Evolutionary conservation across 2,113 vertebrate genomes (phyloP), one percentile per base, ranked within the genome.

Genomic region (Solea solea): DNA sequence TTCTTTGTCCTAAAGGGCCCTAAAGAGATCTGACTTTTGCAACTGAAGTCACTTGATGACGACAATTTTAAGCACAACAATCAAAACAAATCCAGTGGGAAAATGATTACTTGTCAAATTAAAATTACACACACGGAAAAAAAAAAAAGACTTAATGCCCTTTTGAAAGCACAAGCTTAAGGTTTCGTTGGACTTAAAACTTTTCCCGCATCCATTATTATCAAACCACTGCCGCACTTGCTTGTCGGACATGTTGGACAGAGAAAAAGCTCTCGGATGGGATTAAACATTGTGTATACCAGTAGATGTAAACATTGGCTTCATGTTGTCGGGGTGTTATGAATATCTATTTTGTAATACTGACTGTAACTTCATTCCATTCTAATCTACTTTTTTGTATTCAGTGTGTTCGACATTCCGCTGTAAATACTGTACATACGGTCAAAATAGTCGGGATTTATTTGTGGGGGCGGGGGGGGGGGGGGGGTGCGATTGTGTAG

Each of bases 401-500:
- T 85, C 75, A 56, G 81, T 90, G 70, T 89, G 83, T 88, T 88
- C 71, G 75, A 91, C 90, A 89, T 93, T 93, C 86, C 87, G 87
- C 80, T 93, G 92, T 94, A 94, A 93, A 94, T 93, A 93, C 46
- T 92, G 90, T 93, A 93, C 73, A 91, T 92, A 92, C 14, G 60
- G 82, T 88, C 80, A 82, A 91, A 77, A 89, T 86, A 90, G 86
- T 81, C 49, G 68, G 83, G 84, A 82, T 90, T 91, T 90, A 64
- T 91, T 89, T 84, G 81, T 21, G 77, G 79, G 78, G n/a, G n/a
- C n/a, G n/a, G n/a, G n/a, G n/a, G n/a, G n/a, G n/a, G n/a, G n/a
- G n/a, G n/a, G n/a, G n/a, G n/a, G n/a, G n/a, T n/a, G 82, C 57
- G 60, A 75, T 55, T 72, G 70, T 54, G 66, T 88, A 77, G 89